Conservation (phyloP, 2,797 vertebrate genomes). For the Phalanger gymnotis region DNA sequence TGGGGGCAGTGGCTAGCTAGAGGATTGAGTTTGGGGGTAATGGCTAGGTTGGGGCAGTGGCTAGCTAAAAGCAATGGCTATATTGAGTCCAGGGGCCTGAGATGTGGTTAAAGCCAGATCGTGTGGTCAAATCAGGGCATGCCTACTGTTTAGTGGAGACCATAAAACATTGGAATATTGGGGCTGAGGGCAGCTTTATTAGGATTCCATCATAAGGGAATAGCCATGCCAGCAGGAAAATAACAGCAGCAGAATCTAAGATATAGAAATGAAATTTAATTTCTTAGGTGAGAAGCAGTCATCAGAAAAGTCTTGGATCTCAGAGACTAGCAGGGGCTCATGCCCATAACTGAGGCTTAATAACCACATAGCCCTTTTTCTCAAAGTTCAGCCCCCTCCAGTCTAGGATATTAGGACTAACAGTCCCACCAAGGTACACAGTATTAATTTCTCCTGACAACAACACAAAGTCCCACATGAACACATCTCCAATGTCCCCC, state of each 20-base stretch:
- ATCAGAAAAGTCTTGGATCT: not conserved
- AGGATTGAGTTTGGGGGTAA: too few species aligned
- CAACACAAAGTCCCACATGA: conserved; percentile 9
- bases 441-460: not conserved
- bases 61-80: too few species aligned
- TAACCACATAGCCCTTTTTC: not conserved
- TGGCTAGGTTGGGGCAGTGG: too few species aligned
- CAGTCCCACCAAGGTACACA: not conserved
- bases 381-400: conserved; percentile 53
- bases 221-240: fast-evolving
- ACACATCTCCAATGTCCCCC: conserved; percentile 2
- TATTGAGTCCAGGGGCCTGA: too few species aligned
- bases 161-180: too few species aligned
- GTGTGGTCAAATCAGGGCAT: too few species aligned
- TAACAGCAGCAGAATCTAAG: fast-evolving
- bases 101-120: too few species aligned
- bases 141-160: too few species aligned
- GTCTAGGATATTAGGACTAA: conserved; percentile 58
- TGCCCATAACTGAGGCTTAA: not conserved
- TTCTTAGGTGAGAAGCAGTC: not conserved
- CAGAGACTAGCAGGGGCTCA: not conserved
- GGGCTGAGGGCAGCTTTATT: too few species aligned
- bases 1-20: too few species aligned
- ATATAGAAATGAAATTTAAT: conserved; percentile 8
- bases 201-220: not conserved